Evolutionary conservation across 2,888 invertebrate genomes (phyloP), one percentile per base, ranked within the genome.

Genomic region (Allolobophora icterica): DNA sequence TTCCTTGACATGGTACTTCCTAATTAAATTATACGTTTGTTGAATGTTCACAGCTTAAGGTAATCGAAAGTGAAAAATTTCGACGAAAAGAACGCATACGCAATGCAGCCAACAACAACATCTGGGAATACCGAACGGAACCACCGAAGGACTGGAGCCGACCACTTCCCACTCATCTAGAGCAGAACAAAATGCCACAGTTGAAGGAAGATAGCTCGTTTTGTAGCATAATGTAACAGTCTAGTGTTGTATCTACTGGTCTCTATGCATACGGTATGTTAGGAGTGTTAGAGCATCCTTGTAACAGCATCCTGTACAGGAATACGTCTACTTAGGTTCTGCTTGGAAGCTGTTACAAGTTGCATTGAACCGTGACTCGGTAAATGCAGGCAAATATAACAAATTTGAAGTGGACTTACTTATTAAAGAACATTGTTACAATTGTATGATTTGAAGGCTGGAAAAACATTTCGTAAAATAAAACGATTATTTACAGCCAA

Each of bases 61-160:
- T 98, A 91, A 96, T 98, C 89, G 95, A 96, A 90, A 97, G 97
- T 95, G 98, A 98, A 96, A 96, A 96, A 93, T 94, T 95, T 17
- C 96, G 97, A 90, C 96, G 97, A 92, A 93, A 96, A 52, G 95
- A 96, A 89, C 96, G 98, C 92, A 94, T 98, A 90, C 94, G 95
- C 91, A 96, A 96, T 0, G 97, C 98, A 95, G 96, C 96, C 93
- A 95, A 94, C 90, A 98, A 98, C 95, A 96, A 97, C 94, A 96
- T 97, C 0, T 98, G 98, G 98, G 96, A 97, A 94, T 97, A 96
- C 94, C 96, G 98, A 89, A 96, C 96, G 15, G 94, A 96, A 71
- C 98, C 98, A 0, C 98, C 98, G 0, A 95, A 96, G 90, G 97
- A 98, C 95, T 98, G 98, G 98, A 96, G 97, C 92, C 96, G 96